phyloP scores from a whole-genome alignment of 2,888 invertebrate genomes.

The Tachina lurida region DNA sequence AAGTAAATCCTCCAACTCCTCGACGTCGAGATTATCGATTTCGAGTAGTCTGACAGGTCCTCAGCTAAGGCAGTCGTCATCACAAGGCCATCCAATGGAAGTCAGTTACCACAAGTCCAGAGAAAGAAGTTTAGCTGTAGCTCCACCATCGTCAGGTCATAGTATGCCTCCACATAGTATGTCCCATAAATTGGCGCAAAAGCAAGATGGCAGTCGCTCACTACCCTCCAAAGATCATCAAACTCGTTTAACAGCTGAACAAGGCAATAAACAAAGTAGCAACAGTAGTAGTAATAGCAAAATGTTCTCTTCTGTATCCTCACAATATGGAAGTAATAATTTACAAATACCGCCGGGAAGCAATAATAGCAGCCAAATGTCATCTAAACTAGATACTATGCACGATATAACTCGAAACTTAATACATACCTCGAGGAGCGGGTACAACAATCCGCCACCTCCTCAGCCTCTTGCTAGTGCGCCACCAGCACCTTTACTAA shows the following conservation, averaged over 20 bases:
- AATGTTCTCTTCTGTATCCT: slow-evolving; percentile 74
- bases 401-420: slow-evolving; percentile 72
- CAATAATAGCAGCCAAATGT: slow-evolving; percentile 55
- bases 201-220: slow-evolving; percentile 74
- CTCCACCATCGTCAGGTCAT: slow-evolving; percentile 73
- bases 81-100: slow-evolving; percentile 73
- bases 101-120: slow-evolving; percentile 81
- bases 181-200: slow-evolving; percentile 76
- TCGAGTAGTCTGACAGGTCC: slow-evolving; percentile 53
- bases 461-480: slow-evolving; percentile 68
- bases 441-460: slow-evolving; percentile 50
- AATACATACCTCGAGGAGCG: slow-evolving; percentile 64
- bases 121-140: slow-evolving; percentile 68
- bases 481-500: slow-evolving; percentile 44
- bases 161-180: slow-evolving; percentile 64
- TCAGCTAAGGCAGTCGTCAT: slow-evolving; percentile 73
- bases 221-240: slow-evolving; percentile 73
- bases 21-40: slow-evolving; percentile 72
- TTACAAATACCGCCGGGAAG: slow-evolving; percentile 67
- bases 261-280: slow-evolving; percentile 48
- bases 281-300: slow-evolving; percentile 72
- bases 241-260: slow-evolving; percentile 63
- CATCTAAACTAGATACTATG: slow-evolving; percentile 65
- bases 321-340: slow-evolving; percentile 71
- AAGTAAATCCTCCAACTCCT: slow-evolving; percentile 62